Conservation (phyloP, 2,888 invertebrate species). For the Uropetala carovei region DNA sequence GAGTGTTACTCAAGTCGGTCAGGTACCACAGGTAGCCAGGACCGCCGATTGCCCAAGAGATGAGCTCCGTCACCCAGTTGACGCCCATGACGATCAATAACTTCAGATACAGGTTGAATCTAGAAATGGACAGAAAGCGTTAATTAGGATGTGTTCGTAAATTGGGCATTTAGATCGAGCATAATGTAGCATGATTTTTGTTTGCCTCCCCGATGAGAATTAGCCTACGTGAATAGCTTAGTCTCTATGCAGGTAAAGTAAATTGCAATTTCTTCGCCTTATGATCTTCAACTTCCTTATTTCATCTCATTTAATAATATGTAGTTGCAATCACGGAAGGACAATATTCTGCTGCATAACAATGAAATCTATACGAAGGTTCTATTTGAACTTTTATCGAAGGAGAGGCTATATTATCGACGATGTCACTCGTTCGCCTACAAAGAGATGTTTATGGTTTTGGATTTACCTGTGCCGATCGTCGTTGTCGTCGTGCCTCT, state of each 20-base stretch:
- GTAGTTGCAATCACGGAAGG: too few species aligned
- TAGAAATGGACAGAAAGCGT: conserved; percentile 70
- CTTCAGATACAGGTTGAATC: conserved; percentile 79
- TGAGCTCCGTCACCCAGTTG: conserved; percentile 84
- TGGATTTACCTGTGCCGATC: conserved; percentile 17
- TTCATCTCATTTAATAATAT: too few species aligned
- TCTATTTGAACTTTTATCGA: too few species aligned
- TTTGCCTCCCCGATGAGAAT: background rate
- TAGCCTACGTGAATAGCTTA: background rate
- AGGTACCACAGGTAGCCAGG: conserved; percentile 69
- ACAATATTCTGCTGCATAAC: too few species aligned
- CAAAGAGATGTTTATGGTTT: too few species aligned
- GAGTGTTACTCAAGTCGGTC: conserved; percentile 76
- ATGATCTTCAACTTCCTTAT: too few species aligned
- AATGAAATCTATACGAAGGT: too few species aligned
- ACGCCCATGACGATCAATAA: conserved; percentile 83
- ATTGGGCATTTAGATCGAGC: background rate
- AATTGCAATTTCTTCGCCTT: background rate
- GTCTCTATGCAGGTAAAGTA: background rate
- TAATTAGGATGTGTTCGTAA: background rate
- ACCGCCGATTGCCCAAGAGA: conserved; percentile 81
- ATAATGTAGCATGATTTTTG: background rate
- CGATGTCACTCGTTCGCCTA: too few species aligned
- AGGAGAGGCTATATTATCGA: too few species aligned
- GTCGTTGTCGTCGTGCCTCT: conserved; percentile 71